Evolutionary conservation across 2,888 invertebrate species (phyloP).

Genomic region (Sinhomidia bicolor): DNA sequence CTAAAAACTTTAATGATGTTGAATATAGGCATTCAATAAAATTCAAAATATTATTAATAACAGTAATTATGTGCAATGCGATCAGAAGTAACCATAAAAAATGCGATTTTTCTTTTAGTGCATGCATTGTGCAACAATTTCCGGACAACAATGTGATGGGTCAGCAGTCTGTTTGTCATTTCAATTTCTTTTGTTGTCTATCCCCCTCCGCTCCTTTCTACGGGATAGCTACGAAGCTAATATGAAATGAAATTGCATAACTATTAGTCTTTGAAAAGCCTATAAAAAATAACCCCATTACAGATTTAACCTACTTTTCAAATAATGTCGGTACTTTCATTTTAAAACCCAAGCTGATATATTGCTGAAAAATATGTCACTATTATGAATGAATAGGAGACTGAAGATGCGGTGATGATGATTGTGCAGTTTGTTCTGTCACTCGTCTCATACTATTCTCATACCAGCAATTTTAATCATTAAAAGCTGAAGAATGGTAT

Average conservation of each 20-base stretch:
- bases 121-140: neutral
- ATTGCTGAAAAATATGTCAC: neutral
- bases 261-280: neutral
- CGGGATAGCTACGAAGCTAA: no score
- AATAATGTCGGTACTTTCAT: constrained; percentile 28
- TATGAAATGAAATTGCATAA: neutral
- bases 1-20: no score
- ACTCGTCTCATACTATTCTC: no score
- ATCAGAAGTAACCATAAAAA: neutral
- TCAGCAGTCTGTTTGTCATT: constrained; percentile 10
- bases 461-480: no score
- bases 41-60: neutral
- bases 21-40: neutral
- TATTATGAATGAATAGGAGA: neutral
- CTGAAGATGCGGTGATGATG: no score
- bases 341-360: constrained; percentile 13
- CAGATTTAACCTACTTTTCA: constrained; percentile 23
- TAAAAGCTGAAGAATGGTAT: no score
- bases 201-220: no score
- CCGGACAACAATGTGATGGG: neutral
- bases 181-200: no score
- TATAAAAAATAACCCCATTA: constrained; percentile 20
- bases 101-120: neutral
- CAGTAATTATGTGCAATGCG: neutral
- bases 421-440: no score